A percentile compares a stretch with the other conserved stretches of the same genome.
phyloP scores from a whole-genome alignment of 1,140 invertebrate species.

The Eueides isabella region DNA sequence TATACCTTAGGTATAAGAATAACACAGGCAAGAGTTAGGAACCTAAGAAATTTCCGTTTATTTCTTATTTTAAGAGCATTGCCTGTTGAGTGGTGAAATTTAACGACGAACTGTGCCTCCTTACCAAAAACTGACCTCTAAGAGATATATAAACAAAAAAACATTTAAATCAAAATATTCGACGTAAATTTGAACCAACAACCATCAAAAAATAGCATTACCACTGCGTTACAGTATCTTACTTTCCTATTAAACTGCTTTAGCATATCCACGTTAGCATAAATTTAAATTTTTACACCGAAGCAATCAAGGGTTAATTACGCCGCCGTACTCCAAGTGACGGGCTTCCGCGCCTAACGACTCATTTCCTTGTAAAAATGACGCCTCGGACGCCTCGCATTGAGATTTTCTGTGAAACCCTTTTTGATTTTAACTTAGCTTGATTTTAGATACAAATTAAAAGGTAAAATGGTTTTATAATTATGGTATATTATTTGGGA shows the following conservation, averaged over 20 bases:
- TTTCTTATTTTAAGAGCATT: no score
- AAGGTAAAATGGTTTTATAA: neutral
- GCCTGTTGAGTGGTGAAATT: no score
- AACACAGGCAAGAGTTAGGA: no score
- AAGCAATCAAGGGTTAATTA: slow-evolving; percentile 62
- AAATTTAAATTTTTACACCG: slow-evolving; percentile 42
- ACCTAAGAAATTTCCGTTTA: no score
- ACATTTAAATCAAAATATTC: no score
- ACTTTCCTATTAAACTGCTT: neutral
- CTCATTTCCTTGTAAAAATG: slow-evolving; percentile 52
- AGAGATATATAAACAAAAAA: no score
- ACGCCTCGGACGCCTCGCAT: slow-evolving; percentile 40
- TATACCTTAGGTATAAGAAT: no score
- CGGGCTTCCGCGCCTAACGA: slow-evolving; percentile 50
- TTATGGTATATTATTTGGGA: no score
- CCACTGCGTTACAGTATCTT: neutral
- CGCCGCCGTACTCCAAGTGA: slow-evolving; percentile 42
- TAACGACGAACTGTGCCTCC: no score
- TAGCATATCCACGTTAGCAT: slow-evolving; percentile 43
- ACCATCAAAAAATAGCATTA: neutral
- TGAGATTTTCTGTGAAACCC: slow-evolving; percentile 29
- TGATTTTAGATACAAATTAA: neutral
- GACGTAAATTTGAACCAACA: neutral
- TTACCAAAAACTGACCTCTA: no score
- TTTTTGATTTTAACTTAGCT: neutral